These are phyloP conservation scores for Lysandra bellargus DNA, from an alignment of 2,888 invertebrate genomes.

Conservation along the genomic window DNA sequence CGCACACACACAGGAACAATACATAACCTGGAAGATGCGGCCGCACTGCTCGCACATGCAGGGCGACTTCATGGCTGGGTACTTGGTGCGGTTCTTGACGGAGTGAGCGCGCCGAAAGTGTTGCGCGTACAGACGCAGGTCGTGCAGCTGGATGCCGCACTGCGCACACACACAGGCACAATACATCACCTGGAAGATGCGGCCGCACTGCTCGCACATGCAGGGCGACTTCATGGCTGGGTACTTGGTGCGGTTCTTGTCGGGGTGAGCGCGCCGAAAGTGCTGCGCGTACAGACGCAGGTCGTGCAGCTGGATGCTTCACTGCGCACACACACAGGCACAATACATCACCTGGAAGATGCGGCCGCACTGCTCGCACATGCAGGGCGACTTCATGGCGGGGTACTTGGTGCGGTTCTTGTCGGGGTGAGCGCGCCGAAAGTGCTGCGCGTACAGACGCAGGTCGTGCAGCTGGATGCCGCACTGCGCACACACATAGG, in stretches of 20 bases:
- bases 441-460: constrained; percentile 68
- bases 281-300: constrained; percentile 67
- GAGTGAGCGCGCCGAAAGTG: constrained; percentile 70
- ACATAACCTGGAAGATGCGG: constrained; percentile 62
- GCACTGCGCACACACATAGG: constrained; percentile 51
- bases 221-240: constrained; percentile 68
- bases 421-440: constrained; percentile 68
- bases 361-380: constrained; percentile 64
- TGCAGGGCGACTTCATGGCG: constrained; percentile 65
- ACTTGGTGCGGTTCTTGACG: constrained; percentile 69
- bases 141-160: constrained; percentile 66
- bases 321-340: constrained; percentile 48
- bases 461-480: constrained; percentile 62
- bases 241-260: constrained; percentile 69
- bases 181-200: constrained; percentile 62
- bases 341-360: constrained; percentile 60
- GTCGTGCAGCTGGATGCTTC: constrained; percentile 62
- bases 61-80: constrained; percentile 67
- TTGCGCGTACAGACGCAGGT: constrained; percentile 64
- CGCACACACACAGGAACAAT: background rate
- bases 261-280: constrained; percentile 68
- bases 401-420: constrained; percentile 70
- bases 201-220: constrained; percentile 64
- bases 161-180: constrained; percentile 39
- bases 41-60: constrained; percentile 68